Base-by-base conservation (phyloP, 2,888 invertebrate genomes). In the Acholoe squamosa region DNA sequence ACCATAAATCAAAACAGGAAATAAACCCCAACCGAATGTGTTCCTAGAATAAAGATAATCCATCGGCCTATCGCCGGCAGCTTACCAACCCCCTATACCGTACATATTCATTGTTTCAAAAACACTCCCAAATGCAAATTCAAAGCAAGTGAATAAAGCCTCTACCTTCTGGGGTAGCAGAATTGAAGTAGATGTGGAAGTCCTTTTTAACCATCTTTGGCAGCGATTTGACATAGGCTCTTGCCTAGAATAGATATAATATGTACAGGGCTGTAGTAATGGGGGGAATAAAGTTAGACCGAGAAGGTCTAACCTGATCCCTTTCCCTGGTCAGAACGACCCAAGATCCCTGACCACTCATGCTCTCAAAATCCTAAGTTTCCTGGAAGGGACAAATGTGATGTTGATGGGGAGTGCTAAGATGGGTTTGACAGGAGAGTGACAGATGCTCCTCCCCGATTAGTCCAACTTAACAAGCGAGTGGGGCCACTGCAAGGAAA, bases 191-290 rank as follows among this genome's bases (percentile, higher is more conserved):
- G 25, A 19, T 51, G 52, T 89, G 80, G 80, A 93, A 92, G 89
- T 92, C 91, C 89, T 92, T 92, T 91, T 92, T 92, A 33, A 90
- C 86, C 90, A 90, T 92, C 84, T 90, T 91, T 43, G 92, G 92
- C 88, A 93, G 90, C 25, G 92, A 91, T 61, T 76, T 89, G 25
- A 93, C 92, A 90, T 92, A 93, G 33, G 91, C 84, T 67, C 92
- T 91, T 28, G 93, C 93, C 92, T 93, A 67, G n/a, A 90, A 76
- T n/a, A 77, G 52, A 90, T 52, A 84, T 25, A 89, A 89, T 25
- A 51, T 71, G 67, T 52, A 89, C 25, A 89, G 61, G 61, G n/a
- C 19, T 61, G 61, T 7, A 43, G 43, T 61, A 61, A 61, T n/a
- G 19, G 3, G 19, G 61, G 61, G 19, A 19, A 61, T 19, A n/a